Conservation (phyloP, 2,113 vertebrate species). For the Aix galericulata region DNA sequence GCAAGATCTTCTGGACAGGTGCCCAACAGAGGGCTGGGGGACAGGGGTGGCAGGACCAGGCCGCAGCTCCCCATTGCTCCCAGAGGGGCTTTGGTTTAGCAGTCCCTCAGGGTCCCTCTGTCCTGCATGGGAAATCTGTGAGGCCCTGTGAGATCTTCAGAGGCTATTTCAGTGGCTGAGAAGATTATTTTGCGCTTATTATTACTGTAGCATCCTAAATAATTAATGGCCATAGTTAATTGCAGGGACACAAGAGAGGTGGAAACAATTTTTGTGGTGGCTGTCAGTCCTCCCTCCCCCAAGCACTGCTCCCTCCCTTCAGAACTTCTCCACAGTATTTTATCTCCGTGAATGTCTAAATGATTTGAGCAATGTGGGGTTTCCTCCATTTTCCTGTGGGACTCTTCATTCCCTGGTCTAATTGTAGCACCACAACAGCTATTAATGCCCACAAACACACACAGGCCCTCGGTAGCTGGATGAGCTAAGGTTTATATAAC, state of each 20-base stretch:
- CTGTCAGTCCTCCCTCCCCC: neutral
- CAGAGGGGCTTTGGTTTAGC: neutral
- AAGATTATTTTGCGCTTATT: neutral
- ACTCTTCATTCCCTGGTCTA: constrained; percentile 7
- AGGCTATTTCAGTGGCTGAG: neutral
- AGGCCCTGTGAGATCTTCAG: neutral
- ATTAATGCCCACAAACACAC: constrained; percentile 34
- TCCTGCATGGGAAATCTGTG: neutral
- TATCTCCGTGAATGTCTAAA: constrained; percentile 26
- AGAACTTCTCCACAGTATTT: neutral
- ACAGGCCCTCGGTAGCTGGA: neutral
- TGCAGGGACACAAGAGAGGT: neutral
- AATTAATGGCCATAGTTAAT: constrained; percentile 37
- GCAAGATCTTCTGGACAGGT: neutral
- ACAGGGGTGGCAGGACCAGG: accelerated
- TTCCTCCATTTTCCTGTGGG: constrained; percentile 6
- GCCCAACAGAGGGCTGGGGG: neutral
- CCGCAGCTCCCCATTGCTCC: neutral
- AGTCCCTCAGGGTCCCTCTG: neutral
- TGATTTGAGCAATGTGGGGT: constrained; percentile 16
- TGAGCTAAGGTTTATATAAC: constrained; percentile 46
- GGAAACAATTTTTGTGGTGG: neutral
- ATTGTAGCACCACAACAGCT: constrained; percentile 8
- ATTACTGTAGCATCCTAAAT: neutral
- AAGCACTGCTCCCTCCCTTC: neutral